Base-by-base conservation (phyloP, 2,888 invertebrate species). In the Idaea biselata region DNA sequence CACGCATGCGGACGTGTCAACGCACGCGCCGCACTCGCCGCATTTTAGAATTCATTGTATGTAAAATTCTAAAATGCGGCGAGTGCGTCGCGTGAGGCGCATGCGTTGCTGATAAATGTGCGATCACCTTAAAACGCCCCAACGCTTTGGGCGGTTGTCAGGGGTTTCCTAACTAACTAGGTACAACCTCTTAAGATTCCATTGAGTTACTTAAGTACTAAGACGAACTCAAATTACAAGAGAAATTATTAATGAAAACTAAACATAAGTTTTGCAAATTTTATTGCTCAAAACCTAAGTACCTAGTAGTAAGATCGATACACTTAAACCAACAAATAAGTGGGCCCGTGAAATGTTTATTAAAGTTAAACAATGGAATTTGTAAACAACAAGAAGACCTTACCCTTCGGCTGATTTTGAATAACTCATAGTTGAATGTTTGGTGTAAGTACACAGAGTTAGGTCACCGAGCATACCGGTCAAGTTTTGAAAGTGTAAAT, bases 281-380 rank as follows among this genome's bases (percentile, higher is more conserved):
- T 60, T 68, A 63, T 64, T 60, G 64, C 63, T 63, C 55, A 31
- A 11, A 14, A 58, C 31, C 59, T 7, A 44, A 55, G 60, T 25
- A 25, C 3, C 3, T 25, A 25, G 25, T 25, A 25, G 25, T 66
- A 64, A 70, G 75, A 79, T 82, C 80, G 76, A 83, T 80, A 73
- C 64, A 69, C 73, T 72, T 71, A 75, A 78, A 75, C 73, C 69
- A 80, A 79, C 77, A 79, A 77, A 79, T 78, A 73, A 67, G 69
- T 71, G 71, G 71, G 73, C 80, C 76, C 78, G 75, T 75, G 76
- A 73, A 76, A 68, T 84, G 82, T 83, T 82, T 83, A 82, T 80
- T 82, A 76, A 76, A 80, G 75, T 73, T 78, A 86, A 87, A 87
- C 86, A 84, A 73, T 76, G 69, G 76, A 78, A 76, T 81, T 77